Base-by-base conservation (phyloP, 1,140 invertebrate genomes). In the Cydia amplana region DNA sequence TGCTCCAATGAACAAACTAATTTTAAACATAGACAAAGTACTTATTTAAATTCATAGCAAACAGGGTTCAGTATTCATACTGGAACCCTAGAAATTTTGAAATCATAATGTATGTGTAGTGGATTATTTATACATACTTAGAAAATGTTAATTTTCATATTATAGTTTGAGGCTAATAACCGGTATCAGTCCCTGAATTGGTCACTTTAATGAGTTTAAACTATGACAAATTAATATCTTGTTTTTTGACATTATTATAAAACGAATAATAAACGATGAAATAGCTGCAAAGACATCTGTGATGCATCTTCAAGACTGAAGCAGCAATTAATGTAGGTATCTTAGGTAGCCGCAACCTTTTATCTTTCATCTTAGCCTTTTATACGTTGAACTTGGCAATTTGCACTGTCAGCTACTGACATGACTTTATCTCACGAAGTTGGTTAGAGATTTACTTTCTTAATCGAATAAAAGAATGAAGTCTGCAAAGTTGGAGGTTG, bases 291-390 rank as follows among this genome's bases (percentile, higher is more conserved):
- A n/a, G 1, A 43, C 4, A 70, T 70, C 32, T 70, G 28, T 70
- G 65, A 16, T 4, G n/a, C 65, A 20, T 3, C 36, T 5, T 36
- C 32, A 9, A 70, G 28, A 70, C 65, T n/a, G 16, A 36, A 70
- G 43, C 16, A 70, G 65, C 65, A 40, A 70, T 70, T 70, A 70
- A 70, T 51, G 43, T 46, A 46, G 43, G 32, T 32, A 25, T 1
- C 3, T 65, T 67, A 70, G 65, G 32, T 70, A 70, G 65, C n/a
- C 28, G 28, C 28, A 43, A 70, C 65, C 65, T 20, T 40, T 70
- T 70, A 70, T 70, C 65, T 70, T 70, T 67, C 23, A 67, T 67
- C 64, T 65, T 70, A 70, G 36, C 28, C 65, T 70, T 67, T 70
- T 70, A 70, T 70, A 70, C 16, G 65, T 70, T 70, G 36, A 40